Base-by-base conservation (phyloP, 2,797 vertebrate genomes). In the Enteromius fasciolatus region DNA sequence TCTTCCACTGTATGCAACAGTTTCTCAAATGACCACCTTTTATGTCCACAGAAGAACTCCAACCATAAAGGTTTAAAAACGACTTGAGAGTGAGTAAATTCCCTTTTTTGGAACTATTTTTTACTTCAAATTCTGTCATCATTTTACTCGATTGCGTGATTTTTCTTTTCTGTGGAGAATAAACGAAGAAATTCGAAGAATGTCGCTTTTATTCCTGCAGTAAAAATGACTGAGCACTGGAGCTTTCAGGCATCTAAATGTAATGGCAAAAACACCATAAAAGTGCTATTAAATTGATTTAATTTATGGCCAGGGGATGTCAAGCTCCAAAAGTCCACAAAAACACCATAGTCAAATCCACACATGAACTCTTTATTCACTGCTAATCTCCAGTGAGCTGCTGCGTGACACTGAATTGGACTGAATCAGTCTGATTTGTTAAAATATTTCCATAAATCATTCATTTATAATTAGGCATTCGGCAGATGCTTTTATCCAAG, bases 141-240 rank as follows among this genome's bases (percentile, higher is more conserved):
- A 25, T 64, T 39, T 69, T 64, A 25, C 12, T 46, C n/a, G 8
- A 25, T 23, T 20, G 17, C 1, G 5, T 54, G 17, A 18, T 48
- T 73, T 36, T 50, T 6, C 2, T 10, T 69, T 33, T 41, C 50
- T 76, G 23, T 17, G 28, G 10, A 64, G 46, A 18, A 12, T 54
- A 44, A 54, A 57, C 0, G 0, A 15, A 57, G 36, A 59, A 61
- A 59, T 23, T 5, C 54, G 48, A 74, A 74, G 31, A 54, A 74
- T 74, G 20, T 1, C 1, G 4, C 6, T 39, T 7, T 54, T 5
- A 4, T 23, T 39, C 7, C 15, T 25, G 50, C 50, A 36, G 3
- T 57, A 75, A 25, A 75, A 57, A 75, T 57, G 72, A 74, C 18
- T 36, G 48, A 74, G 50, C 20, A 57, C 50, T 23, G 3, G 12